Evolutionary conservation across 2,888 invertebrate genomes (phyloP).

Genomic region (Heliconius sara): DNA sequence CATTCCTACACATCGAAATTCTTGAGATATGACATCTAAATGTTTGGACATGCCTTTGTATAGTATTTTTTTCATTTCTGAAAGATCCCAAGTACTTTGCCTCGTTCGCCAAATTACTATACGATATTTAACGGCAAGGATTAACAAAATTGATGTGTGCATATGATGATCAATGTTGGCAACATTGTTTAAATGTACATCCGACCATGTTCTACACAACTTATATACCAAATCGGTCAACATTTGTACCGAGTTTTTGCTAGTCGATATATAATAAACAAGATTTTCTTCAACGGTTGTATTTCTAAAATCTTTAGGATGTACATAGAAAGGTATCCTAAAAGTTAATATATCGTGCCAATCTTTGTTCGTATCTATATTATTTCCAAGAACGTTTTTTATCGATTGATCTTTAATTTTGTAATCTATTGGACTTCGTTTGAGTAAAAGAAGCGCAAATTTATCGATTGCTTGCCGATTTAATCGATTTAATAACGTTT

Average conservation of each 20-base stretch:
- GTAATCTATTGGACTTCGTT: slow-evolving; percentile 75
- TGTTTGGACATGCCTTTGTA: slow-evolving; percentile 88
- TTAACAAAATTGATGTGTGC: slow-evolving; percentile 87
- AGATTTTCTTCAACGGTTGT: slow-evolving; percentile 84
- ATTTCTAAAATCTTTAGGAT: slow-evolving; percentile 84
- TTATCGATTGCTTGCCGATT: slow-evolving; percentile 85
- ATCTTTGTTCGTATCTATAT: slow-evolving; percentile 76
- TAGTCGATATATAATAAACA: slow-evolving; percentile 83
- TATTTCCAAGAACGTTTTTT: slow-evolving; percentile 78
- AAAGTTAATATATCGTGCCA: slow-evolving; percentile 87
- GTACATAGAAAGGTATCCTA: slow-evolving; percentile 68
- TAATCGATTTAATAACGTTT: slow-evolving; percentile 81
- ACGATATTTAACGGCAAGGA: slow-evolving; percentile 83
- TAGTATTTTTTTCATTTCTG: slow-evolving; percentile 79
- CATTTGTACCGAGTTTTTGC: slow-evolving; percentile 60
- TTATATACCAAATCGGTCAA: slow-evolving; percentile 77
- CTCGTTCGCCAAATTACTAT: slow-evolving; percentile 62
- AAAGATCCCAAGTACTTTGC: slow-evolving; percentile 59
- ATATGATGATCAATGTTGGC: slow-evolving; percentile 88
- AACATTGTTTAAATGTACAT: slow-evolving; percentile 85
- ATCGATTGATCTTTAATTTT: slow-evolving; percentile 70
- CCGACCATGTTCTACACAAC: slow-evolving; percentile 87
- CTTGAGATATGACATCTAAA: slow-evolving; percentile 85
- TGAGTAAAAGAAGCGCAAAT: slow-evolving; percentile 83
- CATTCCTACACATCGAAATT: slow-evolving; percentile 89